Conservation (phyloP, 2,888 invertebrate genomes). For the Lamellibrachia satsuma region DNA sequence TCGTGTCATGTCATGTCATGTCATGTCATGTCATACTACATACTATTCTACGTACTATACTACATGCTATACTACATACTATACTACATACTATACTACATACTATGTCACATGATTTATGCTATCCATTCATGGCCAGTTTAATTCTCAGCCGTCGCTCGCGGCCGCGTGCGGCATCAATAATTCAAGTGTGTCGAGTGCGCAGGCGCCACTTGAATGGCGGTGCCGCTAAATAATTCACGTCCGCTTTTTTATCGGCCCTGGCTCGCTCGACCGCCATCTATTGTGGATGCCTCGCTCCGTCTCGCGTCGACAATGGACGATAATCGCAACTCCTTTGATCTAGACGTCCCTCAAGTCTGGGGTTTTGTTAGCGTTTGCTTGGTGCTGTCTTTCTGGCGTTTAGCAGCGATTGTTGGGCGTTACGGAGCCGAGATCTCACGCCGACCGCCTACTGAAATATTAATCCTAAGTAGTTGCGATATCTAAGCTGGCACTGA, state of each 20-base stretch:
- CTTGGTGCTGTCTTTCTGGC: neutral
- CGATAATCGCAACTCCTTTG: neutral
- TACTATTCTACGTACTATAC: no score
- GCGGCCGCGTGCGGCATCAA: conserved; percentile 5
- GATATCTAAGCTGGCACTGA: neutral
- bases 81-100: neutral
- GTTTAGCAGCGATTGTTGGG: neutral
- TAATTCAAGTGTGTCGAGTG: neutral
- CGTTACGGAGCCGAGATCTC: neutral
- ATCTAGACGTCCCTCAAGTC: neutral
- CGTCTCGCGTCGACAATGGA: neutral
- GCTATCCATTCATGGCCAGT: neutral
- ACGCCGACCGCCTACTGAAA: neutral
- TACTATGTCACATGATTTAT: neutral
- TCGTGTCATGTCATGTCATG: no score
- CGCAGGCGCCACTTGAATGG: conserved; percentile 6
- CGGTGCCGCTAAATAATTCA: neutral
- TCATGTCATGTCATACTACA: no score
- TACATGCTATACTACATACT: no score
- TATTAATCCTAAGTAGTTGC: neutral
- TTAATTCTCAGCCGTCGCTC: neutral
- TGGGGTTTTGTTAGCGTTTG: neutral
- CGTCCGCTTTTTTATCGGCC: conserved; percentile 3
- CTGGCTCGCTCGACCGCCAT: neutral
- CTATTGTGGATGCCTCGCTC: neutral